A percentile compares a stretch with the other conserved stretches of the same genome.
Conservation (phyloP, 2,113 vertebrate genomes). For the Gavia stellata region DNA sequence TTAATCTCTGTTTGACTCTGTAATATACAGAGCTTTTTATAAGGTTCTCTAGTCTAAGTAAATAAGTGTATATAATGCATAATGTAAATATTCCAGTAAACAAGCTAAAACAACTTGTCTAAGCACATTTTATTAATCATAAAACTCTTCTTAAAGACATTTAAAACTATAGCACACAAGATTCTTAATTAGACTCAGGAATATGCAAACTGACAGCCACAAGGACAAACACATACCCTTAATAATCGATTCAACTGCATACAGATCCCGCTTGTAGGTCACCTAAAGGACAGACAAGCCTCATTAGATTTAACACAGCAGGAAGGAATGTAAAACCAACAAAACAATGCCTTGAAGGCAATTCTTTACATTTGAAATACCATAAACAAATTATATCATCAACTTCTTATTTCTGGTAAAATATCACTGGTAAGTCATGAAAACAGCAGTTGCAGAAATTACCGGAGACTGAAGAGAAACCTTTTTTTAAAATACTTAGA, state of each 20-base stretch:
- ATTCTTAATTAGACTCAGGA: slow-evolving; percentile 15
- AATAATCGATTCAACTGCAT: slow-evolving; percentile 90
- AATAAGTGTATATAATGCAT: slow-evolving; percentile 9
- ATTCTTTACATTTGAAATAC: slow-evolving; percentile 47
- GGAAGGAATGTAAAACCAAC: slow-evolving; percentile 68
- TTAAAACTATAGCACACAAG: slow-evolving; percentile 25
- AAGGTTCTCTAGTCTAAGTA: neutral
- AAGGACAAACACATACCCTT: slow-evolving; percentile 84
- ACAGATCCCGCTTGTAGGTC: slow-evolving; percentile 92
- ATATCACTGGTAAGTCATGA: slow-evolving; percentile 1
- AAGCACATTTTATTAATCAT: neutral
- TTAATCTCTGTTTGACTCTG: neutral
- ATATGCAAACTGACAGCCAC: slow-evolving; percentile 37
- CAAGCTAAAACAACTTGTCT: neutral
- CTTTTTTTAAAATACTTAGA: neutral
- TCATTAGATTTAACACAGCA: slow-evolving; percentile 68
- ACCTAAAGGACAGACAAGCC: slow-evolving; percentile 82
- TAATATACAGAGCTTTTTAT: neutral
- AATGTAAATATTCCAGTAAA: slow-evolving; percentile 1
- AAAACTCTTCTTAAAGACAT: slow-evolving; percentile 42
- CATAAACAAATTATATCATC: slow-evolving; percentile 43
- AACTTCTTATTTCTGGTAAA: slow-evolving; percentile 54
- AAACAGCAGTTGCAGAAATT: neutral
- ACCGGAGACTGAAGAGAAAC: neutral
- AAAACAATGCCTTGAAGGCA: slow-evolving; percentile 58